These are phyloP conservation scores for Peromyscus melanophrys DNA, from an alignment of 2,797 vertebrate species.

Conservation along the genomic window DNA sequence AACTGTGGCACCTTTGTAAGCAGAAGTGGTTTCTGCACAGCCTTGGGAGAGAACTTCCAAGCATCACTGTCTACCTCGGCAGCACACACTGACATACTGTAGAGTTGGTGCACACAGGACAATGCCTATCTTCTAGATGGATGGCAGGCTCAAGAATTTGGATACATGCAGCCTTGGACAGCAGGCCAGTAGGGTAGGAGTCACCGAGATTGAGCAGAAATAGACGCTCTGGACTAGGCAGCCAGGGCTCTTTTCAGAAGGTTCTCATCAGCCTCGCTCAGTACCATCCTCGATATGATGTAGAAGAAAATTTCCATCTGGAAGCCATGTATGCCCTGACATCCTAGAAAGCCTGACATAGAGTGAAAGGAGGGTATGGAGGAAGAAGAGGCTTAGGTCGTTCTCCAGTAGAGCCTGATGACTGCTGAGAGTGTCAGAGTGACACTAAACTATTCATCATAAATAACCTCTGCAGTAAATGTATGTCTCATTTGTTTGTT, in stretches of 20 bases:
- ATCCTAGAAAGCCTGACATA: background rate
- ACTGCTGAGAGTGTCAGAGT: background rate
- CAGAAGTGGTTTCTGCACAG: background rate
- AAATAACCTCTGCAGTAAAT: background rate
- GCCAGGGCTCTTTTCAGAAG: background rate
- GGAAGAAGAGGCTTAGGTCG: background rate
- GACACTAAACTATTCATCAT: background rate
- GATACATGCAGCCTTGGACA: background rate
- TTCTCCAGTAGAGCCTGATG: background rate
- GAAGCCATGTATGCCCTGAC: background rate
- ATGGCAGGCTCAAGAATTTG: background rate
- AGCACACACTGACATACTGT: background rate
- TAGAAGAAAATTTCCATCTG: background rate
- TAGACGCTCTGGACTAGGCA: background rate
- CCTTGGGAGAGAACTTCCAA: background rate
- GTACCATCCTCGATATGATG: background rate
- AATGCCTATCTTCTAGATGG: constrained; percentile 6
- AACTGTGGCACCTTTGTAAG: background rate
- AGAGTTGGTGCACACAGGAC: background rate
- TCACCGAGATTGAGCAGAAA: constrained; percentile 7
- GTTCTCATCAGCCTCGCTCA: background rate
- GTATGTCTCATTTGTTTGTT: background rate
- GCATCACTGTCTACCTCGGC: background rate
- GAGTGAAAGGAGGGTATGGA: background rate
- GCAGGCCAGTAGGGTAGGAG: constrained; percentile 25